phyloP scores from a whole-genome alignment of 2,888 invertebrate species.

The Amphipyra tragopoginis region DNA sequence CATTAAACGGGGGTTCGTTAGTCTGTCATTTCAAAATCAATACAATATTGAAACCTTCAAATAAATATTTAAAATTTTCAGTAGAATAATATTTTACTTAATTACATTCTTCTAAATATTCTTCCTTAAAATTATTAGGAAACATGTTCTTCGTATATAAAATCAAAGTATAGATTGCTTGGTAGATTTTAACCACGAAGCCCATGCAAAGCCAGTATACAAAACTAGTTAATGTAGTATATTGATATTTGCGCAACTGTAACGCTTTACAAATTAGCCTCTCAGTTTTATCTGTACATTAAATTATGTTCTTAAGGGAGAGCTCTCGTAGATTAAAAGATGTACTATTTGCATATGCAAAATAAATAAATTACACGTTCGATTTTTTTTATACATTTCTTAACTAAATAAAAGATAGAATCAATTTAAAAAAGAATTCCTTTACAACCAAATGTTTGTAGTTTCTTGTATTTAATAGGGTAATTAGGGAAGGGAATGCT shows the following conservation, averaged over 20 bases:
- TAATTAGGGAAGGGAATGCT: no score
- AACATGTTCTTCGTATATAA: no score
- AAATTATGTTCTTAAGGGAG: slow-evolving; percentile 75
- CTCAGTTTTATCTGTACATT: slow-evolving; percentile 75
- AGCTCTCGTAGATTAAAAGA: slow-evolving; percentile 37
- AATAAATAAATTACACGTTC: not conserved
- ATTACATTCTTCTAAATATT: no score
- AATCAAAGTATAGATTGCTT: no score
- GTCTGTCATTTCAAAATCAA: slow-evolving; percentile 13
- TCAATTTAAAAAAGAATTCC: no score
- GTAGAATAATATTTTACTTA: no score
- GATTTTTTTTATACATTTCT: not conserved
- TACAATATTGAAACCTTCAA: no score
- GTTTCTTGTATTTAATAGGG: no score
- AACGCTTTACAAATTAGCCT: slow-evolving; percentile 77
- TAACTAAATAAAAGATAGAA: no score
- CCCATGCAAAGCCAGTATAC: slow-evolving; percentile 39
- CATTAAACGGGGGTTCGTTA: slow-evolving; percentile 51
- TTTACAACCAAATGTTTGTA: no score
- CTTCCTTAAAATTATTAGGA: no score
- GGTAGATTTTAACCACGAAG: slow-evolving; percentile 11
- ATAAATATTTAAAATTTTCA: no score
- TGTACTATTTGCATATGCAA: not conserved
- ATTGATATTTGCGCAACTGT: slow-evolving; percentile 73
- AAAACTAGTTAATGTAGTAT: slow-evolving; percentile 55